Evolutionary conservation across 2,888 invertebrate genomes (phyloP), one percentile per base, ranked within the genome.

Genomic region (Epistrophella euchroma): DNA sequence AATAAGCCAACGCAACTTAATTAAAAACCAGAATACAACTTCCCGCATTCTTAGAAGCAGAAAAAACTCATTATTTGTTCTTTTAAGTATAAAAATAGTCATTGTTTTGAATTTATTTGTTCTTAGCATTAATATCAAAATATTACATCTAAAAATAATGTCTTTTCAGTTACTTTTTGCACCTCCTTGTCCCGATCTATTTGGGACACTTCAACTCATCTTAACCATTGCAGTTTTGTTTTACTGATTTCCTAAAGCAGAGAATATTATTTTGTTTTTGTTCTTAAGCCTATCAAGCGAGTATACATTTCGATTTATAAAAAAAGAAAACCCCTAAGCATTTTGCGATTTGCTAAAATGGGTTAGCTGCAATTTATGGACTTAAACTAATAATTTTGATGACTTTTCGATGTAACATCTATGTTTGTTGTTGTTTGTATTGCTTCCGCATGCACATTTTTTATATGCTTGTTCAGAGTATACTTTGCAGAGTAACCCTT

Each of bases 231-330:
- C 13, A 13, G n/a, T 60, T 32, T 15, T 40, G 37, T 76, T 10
- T 28, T 55, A 58, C 73, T 83, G 62, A 79, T 64, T 5, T 43
- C 10, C 75, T 84, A 80, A 7, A 22, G 56, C 55, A 64, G 79
- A 84, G 83, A 73, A 75, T 60, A 35, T 47, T 35, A 1, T 43
- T 3, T 55, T 43, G 56, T 1, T 9, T 32, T 40, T 40, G 40
- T 77, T 32, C 43, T 50, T 56, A 62, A 79, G 79, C 56, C 83
- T 83, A 78, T 74, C 11, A 70, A 74, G 84, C 84, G 84, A 84
- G 84, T 84, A 75, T 75, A 58, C 25, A 43, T 62, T 62, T 43
- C 60, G 60, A 56, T 43, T 28, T 25, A n/a, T 43, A 28, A 5
- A n/a, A 50, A 58, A 58, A 35, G 13, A 10, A 32, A 32, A 32